phyloP scores from a whole-genome alignment of 2,113 vertebrate genomes.

The Heterocephalus glaber region DNA sequence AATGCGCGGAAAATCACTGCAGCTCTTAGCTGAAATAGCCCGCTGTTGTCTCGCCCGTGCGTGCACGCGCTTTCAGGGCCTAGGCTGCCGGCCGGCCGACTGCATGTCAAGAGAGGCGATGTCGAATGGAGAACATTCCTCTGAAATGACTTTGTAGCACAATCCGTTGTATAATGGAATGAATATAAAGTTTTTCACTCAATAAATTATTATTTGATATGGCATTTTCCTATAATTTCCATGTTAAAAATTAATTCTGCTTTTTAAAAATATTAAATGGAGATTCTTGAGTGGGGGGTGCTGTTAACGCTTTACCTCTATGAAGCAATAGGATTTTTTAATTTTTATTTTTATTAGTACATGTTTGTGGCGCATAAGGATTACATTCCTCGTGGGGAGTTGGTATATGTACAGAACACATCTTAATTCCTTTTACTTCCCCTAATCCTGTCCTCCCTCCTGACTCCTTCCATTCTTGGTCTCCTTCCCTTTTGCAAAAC shows the following conservation, averaged over 20 bases:
- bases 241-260: conserved; percentile 69
- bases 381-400: neutral
- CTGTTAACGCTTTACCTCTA: neutral
- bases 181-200: conserved; percentile 74
- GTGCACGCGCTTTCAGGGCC: conserved; percentile 75
- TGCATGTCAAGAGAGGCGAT: conserved; percentile 79
- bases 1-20: conserved; percentile 76
- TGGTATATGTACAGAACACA: neutral
- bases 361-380: too few species aligned
- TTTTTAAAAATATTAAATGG: neutral
- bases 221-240: conserved; percentile 66
- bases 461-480: neutral
- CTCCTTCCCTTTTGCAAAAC: neutral
- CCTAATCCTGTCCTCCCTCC: neutral
- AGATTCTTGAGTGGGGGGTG: neutral
- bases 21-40: conserved; percentile 63
- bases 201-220: conserved; percentile 70
- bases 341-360: neutral
- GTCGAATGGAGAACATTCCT: conserved; percentile 72
- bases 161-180: conserved; percentile 74
- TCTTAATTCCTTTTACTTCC: neutral
- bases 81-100: conserved; percentile 54
- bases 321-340: neutral
- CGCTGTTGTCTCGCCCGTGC: conserved; percentile 69
- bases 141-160: conserved; percentile 70